These are phyloP conservation scores for Melanotaenia nigrans DNA, from an alignment of 2,797 vertebrate species.

Conservation along the genomic window DNA sequence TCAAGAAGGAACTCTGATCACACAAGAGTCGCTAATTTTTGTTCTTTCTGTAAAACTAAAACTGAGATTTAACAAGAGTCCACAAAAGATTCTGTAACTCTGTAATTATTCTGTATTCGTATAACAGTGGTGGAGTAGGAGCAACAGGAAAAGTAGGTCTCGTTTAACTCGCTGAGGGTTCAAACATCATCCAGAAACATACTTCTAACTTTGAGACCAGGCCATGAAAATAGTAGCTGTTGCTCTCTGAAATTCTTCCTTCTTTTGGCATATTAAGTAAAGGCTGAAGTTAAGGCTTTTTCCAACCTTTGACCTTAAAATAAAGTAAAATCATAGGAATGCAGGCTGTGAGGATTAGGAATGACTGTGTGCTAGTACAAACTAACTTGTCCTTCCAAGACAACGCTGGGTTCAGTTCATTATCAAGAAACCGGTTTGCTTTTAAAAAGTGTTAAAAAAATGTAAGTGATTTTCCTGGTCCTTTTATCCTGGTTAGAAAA, in stretches of 20 bases:
- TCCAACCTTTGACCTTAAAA: not conserved
- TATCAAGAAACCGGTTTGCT: not conserved
- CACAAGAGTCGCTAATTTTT: not conserved
- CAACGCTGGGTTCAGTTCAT: not conserved
- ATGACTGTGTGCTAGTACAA: not conserved
- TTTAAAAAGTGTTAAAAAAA: not conserved
- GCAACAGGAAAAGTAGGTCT: not conserved
- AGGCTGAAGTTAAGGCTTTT: not conserved
- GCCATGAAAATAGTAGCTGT: not conserved
- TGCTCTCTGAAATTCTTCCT: constrained; percentile 1
- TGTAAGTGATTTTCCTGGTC: not conserved
- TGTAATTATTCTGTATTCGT: not conserved
- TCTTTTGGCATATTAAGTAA: not conserved
- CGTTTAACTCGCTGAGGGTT: not conserved
- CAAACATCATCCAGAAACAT: not conserved
- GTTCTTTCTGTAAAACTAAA: constrained; percentile 4
- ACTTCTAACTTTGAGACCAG: not conserved
- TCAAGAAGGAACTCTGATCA: constrained; percentile 9
- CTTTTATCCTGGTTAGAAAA: not conserved
- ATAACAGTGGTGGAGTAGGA: not conserved
- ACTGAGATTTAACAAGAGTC: constrained; percentile 3
- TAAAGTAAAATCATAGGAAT: not conserved
- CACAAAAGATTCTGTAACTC: constrained; percentile 1
- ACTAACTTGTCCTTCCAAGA: not conserved
- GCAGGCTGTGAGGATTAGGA: not conserved